A percentile compares a stretch with the other conserved stretches of the same genome.
Evolutionary conservation across 2,113 vertebrate genomes (phyloP).

Genomic region (Xiphorhynchus elegans): DNA sequence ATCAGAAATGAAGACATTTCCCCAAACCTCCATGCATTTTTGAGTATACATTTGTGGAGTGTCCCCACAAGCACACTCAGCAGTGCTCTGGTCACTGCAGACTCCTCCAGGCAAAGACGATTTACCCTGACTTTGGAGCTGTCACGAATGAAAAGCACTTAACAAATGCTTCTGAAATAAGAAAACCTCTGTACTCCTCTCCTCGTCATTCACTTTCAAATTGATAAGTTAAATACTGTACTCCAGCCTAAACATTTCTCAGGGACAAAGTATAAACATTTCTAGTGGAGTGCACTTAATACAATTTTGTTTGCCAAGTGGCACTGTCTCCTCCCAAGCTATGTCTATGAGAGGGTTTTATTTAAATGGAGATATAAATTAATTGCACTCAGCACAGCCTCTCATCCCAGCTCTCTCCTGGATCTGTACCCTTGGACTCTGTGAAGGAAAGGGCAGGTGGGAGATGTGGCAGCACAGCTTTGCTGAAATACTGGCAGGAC

Average conservation of each 20-base stretch:
- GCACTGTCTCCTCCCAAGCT: slow-evolving; percentile 27
- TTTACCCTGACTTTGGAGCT: slow-evolving; percentile 3
- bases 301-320: slow-evolving; percentile 64
- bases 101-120: background rate
- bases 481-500: background rate
- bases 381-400: slow-evolving; percentile 48
- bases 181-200: slow-evolving; percentile 34
- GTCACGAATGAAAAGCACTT: background rate
- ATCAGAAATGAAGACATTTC: background rate
- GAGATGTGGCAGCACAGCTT: background rate
- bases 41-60: background rate
- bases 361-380: slow-evolving; percentile 63
- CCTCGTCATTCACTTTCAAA: slow-evolving; percentile 38
- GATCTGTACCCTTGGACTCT: background rate
- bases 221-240: slow-evolving; percentile 62
- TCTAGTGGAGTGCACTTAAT: slow-evolving; percentile 66
- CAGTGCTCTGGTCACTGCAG: background rate
- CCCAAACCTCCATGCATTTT: background rate
- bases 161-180: slow-evolving; percentile 47
- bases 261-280: slow-evolving; percentile 68
- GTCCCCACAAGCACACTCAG: background rate
- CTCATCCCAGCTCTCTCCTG: slow-evolving; percentile 7
- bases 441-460: background rate
- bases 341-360: slow-evolving; percentile 30
- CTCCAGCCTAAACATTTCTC: slow-evolving; percentile 63